Conservation (phyloP, 2,113 vertebrate species). For the human (Homo sapiens) region GRCh38 chr7:116947501-116948000, state of each 20-base stretch:
- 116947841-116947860: background rate
- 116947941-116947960: slow-evolving; percentile 4
- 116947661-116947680: background rate
- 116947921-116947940: slow-evolving; percentile 19
- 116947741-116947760: background rate
- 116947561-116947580: background rate
- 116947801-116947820: background rate
- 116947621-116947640: background rate
- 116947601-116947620: background rate
- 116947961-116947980: slow-evolving; percentile 11
- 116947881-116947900: background rate
- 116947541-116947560: background rate
- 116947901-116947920: background rate
- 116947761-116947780: background rate
- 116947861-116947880: background rate
- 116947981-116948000: background rate
- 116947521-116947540: background rate
- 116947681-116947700: background rate
- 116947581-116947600: background rate
- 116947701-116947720: slow-evolving; percentile 1
- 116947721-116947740: background rate
- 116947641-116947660: background rate
- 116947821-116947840: background rate
- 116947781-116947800: background rate
- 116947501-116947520: background rate